These are phyloP conservation scores for Ormyrus thymus DNA, from an alignment of 2,888 invertebrate genomes.

Conservation along the genomic window DNA sequence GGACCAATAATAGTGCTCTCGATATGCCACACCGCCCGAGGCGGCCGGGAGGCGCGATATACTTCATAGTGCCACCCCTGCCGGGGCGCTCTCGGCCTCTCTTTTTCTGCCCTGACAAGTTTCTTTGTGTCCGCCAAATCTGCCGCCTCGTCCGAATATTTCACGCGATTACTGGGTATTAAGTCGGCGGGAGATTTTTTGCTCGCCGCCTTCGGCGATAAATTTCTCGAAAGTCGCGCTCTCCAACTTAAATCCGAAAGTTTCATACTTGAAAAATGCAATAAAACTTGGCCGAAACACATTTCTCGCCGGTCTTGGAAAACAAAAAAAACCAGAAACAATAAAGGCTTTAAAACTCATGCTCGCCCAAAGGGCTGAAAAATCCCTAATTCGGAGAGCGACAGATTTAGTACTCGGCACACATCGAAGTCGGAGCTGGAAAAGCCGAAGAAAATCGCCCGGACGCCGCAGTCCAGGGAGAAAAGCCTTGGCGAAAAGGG, in stretches of 20 bases:
- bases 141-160: constrained; percentile 28
- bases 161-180: neutral
- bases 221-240: neutral
- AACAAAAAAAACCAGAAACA: too few relatives aligned
- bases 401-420: constrained; percentile 6
- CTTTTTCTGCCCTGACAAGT: neutral
- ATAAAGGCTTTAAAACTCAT: neutral
- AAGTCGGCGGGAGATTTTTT: neutral
- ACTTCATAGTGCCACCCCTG: constrained; percentile 2
- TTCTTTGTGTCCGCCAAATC: constrained; percentile 22
- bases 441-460: too few relatives aligned
- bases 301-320: too few relatives aligned
- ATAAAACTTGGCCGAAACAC: too few relatives aligned
- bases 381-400: constrained; percentile 12
- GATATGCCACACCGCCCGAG: too few relatives aligned
- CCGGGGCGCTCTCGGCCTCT: neutral
- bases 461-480: neutral
- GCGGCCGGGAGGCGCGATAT: neutral
- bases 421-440: neutral
- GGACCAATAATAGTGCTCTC: constrained; percentile 23
- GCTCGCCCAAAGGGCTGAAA: neutral
- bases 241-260: too few relatives aligned
- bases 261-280: too few relatives aligned
- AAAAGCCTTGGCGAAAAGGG: neutral
- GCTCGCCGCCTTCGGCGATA: neutral